Conservation (phyloP, 1,140 invertebrate species). For the Daktulosphaira vitifoliae region DNA sequence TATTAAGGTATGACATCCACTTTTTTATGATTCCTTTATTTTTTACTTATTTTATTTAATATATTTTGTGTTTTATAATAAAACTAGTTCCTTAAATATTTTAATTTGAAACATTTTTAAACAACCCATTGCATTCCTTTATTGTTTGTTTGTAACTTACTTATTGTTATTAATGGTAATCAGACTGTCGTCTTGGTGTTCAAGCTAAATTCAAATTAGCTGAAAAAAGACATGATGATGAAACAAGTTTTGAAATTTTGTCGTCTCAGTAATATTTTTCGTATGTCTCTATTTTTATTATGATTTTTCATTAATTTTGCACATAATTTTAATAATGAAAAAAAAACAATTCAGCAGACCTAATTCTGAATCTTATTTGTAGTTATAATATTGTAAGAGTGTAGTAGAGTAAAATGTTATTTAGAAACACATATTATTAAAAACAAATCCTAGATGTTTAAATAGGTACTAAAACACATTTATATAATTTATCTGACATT, state of each 20-base stretch:
- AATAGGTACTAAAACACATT: too few species aligned
- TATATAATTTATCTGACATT: too few species aligned
- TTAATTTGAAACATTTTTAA: too few species aligned
- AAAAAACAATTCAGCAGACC: slow-evolving; percentile 15
- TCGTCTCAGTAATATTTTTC: slow-evolving; percentile 11
- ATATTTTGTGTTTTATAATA: too few species aligned
- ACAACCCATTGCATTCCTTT: neutral
- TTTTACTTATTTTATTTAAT: too few species aligned
- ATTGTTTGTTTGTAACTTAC: slow-evolving; percentile 14
- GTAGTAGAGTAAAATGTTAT: too few species aligned
- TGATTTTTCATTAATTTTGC: slow-evolving; percentile 17
- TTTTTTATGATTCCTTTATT: too few species aligned
- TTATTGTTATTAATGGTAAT: slow-evolving; percentile 9
- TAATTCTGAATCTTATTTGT: neutral
- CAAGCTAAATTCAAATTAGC: slow-evolving; percentile 22
- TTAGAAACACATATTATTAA: too few species aligned
- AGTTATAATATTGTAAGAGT: too few species aligned
- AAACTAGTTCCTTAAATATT: too few species aligned
- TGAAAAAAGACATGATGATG: slow-evolving; percentile 17
- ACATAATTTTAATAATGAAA: slow-evolving; percentile 22
- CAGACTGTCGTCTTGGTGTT: slow-evolving; percentile 28
- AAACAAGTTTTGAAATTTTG: slow-evolving; percentile 27
- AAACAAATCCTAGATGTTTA: too few species aligned
- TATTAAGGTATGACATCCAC: too few species aligned
- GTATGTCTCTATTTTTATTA: slow-evolving; percentile 20